Evolutionary conservation across 2,888 invertebrate genomes (phyloP).

Genomic region (Coenonympha arcania): DNA sequence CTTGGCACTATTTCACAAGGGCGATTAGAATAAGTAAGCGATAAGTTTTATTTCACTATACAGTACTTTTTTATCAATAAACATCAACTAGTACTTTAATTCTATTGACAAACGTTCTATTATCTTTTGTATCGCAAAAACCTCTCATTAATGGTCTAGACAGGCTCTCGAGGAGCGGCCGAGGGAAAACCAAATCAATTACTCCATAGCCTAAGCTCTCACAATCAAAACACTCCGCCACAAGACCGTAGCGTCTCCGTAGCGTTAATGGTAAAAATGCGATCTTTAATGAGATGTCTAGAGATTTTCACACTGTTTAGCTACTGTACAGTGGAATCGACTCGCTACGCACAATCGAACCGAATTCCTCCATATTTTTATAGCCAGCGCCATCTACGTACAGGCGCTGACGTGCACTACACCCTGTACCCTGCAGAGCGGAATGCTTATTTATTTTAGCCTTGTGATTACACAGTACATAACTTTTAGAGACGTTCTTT

Average conservation of each 20-base stretch:
- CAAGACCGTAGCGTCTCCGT: constrained; percentile 15
- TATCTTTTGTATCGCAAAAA: background rate
- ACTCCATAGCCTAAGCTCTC: constrained; percentile 8
- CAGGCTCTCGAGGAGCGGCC: constrained; percentile 5
- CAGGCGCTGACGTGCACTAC: no score
- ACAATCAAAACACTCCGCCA: constrained; percentile 2
- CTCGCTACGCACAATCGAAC: no score
- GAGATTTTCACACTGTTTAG: constrained; percentile 5
- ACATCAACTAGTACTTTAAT: background rate
- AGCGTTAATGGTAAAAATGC: constrained; percentile 7
- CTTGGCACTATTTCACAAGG: no score
- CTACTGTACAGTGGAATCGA: background rate
- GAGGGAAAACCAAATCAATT: constrained; percentile 5
- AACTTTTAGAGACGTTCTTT: no score
- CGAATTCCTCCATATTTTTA: no score
- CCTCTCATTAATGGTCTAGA: constrained; percentile 13
- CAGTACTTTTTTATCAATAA: background rate
- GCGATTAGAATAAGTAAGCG: no score
- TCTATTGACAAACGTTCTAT: background rate
- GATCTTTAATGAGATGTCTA: constrained; percentile 18
- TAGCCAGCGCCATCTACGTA: no score
- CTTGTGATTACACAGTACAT: no score
- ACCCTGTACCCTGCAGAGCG: no score
- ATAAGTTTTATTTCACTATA: no score
- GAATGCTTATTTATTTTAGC: no score